A percentile compares a stretch with the other conserved stretches of the same genome.
These are phyloP conservation scores for Callionymus lyra DNA, from an alignment of 2,113 vertebrate species.

Conservation along the genomic window DNA sequence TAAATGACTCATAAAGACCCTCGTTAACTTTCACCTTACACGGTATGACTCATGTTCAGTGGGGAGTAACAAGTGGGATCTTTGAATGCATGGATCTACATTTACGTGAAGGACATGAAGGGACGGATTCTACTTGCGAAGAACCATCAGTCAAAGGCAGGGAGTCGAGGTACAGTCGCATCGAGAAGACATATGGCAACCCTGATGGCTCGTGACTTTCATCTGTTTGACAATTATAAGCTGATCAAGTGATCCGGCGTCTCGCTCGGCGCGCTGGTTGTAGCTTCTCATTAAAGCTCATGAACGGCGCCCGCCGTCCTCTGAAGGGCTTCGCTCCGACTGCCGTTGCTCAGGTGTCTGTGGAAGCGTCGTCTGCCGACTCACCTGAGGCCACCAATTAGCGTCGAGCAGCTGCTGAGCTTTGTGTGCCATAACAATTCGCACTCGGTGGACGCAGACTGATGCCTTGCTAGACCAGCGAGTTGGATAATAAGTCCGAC, in stretches of 20 bases:
- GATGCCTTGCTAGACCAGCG: conserved; percentile 36
- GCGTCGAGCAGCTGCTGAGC: conserved; percentile 50
- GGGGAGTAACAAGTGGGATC: too few relatives aligned
- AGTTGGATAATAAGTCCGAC: conserved; percentile 20
- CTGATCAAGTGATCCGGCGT: neutral
- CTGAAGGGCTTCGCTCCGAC: conserved; percentile 28
- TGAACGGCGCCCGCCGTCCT: neutral
- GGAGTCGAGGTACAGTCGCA: too few relatives aligned
- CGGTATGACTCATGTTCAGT: too few relatives aligned
- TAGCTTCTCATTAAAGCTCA: too few relatives aligned
- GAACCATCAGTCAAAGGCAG: too few relatives aligned
- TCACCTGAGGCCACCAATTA: conserved; percentile 63
- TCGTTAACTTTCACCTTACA: too few relatives aligned
- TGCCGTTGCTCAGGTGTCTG: conserved; percentile 45
- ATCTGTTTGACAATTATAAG: neutral
- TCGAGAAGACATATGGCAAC: neutral
- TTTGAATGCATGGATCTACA: too few relatives aligned
- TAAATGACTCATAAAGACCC: too few relatives aligned
- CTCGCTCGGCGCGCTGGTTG: too few relatives aligned
- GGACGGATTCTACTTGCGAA: too few relatives aligned
- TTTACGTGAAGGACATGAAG: too few relatives aligned
- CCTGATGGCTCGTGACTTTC: neutral
- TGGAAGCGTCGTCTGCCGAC: conserved; percentile 41
- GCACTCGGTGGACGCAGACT: conserved; percentile 44
- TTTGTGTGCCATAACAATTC: conserved; percentile 44